These are phyloP conservation scores for Tragelaphus strepsiceros DNA, from an alignment of 2,113 vertebrate species.

Conservation along the genomic window DNA sequence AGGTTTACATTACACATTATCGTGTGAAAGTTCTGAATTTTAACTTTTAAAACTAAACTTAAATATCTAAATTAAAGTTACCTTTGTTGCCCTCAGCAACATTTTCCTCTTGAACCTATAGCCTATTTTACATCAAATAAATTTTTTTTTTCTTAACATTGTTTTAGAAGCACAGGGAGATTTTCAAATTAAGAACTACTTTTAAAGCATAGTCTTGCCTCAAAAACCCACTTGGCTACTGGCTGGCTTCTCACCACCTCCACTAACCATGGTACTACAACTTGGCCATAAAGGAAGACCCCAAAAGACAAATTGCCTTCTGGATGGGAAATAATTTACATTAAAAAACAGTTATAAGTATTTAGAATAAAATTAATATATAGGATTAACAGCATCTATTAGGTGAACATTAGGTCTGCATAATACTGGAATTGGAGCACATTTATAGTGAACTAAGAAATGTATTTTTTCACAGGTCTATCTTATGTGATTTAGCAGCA, in stretches of 20 bases:
- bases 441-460: not conserved
- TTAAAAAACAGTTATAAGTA: not conserved
- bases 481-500: not conserved
- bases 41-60: not conserved
- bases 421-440: not conserved
- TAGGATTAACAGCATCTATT: not conserved
- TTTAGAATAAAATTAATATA: not conserved
- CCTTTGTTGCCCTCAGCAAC: not conserved
- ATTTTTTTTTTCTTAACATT: not conserved
- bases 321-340: not conserved
- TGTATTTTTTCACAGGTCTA: not conserved
- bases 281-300: not conserved
- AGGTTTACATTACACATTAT: not conserved
- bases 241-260: not conserved
- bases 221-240: not conserved
- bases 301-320: not conserved
- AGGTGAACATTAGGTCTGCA: not conserved
- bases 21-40: not conserved
- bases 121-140: rapidly evolving
- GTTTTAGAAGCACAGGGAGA: not conserved
- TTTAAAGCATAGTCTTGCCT: not conserved
- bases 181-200: not conserved
- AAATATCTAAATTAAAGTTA: not conserved
- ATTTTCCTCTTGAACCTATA: not conserved
- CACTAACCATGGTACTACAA: not conserved